Conservation (phyloP, 2,113 vertebrate genomes). For the Zosterops lateralis region DNA sequence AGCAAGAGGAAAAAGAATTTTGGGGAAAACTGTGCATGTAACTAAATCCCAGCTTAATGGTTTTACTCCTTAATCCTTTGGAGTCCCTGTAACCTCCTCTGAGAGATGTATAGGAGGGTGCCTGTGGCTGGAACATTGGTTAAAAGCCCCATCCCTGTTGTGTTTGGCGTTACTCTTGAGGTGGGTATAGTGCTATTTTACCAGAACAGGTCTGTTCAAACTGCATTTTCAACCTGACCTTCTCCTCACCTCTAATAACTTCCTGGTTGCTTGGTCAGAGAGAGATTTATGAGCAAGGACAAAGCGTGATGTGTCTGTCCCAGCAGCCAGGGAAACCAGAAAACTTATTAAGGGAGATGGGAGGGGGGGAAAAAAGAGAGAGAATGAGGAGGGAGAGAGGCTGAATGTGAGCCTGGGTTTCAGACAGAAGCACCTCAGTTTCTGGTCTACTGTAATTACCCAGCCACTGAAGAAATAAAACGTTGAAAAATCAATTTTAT, state of each 20-base stretch:
- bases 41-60: not conserved
- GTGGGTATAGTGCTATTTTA: constrained; percentile 5
- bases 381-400: not conserved
- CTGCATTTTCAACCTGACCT: constrained; percentile 75
- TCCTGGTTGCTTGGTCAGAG: constrained; percentile 72
- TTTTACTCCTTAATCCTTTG: not conserved
- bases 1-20: not conserved
- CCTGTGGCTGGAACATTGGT: not conserved
- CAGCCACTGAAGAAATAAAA: constrained; percentile 72
- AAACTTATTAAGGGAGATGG: constrained; percentile 54
- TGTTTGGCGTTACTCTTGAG: not conserved
- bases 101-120: not conserved
- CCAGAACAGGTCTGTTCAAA: constrained; percentile 62
- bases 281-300: constrained; percentile 75
- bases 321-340: constrained; percentile 55
- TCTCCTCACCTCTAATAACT: constrained; percentile 73
- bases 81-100: not conserved
- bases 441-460: constrained; percentile 65
- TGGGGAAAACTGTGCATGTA: not conserved
- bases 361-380: not conserved
- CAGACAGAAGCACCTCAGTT: constrained; percentile 42
- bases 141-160: not conserved
- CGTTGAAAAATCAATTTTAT: constrained; percentile 71
- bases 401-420: not conserved
- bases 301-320: constrained; percentile 73